Base-by-base conservation (phyloP, 2,797 vertebrate genomes). In the Dromococcyx pavoninus region DNA sequence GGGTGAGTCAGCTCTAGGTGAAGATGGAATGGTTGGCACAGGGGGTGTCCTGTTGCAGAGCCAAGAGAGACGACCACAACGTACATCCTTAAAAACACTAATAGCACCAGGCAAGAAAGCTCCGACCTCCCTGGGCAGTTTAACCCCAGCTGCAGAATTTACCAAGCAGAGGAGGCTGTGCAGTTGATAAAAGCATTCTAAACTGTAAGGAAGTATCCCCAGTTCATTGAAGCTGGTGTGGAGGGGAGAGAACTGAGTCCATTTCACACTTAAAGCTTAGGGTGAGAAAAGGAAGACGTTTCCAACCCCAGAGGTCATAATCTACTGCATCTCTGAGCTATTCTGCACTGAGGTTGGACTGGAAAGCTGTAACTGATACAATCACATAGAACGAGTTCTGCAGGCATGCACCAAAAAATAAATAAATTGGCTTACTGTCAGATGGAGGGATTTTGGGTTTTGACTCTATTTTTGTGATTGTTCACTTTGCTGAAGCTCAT, bases 371-470 rank as follows among this genome's bases (percentile, higher is more conserved):
- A 53, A 12, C 65, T 60, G 57, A 12, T 66, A 23, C 46, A 89
- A 16, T 66, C 64, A 43, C 27, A 33, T 27, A 3, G 7, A 37
- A 43, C 8, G 27, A 95, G 12, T 53, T 86, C 69, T 74, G 33
- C 30, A 86, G 66, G 69, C 44, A 35, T 15, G 39, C 65, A 73
- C 21, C 17, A 61, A 39, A 57, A 76, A 75, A 66, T 23, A 82
- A 85, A 88, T 70, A 67, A 82, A 71, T 32, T 9, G 28, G 12
- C 57, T 86, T 67, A 14, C 53, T 60, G 5, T 58, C 64, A 73
- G 41, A 71, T 92, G 61, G 35, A 77, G 75, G 43, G 78, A 73
- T 88, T 95, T 91, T n/a, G 57, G 84, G 67, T 86, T 84, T 79
- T 46, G n/a, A 60, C 57, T 87, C 56, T 75, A 13, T 80, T 91